A percentile compares a stretch with the other conserved stretches of the same genome.
These are phyloP conservation scores for Beris chalybata DNA, from an alignment of 2,888 invertebrate species.

Conservation along the genomic window DNA sequence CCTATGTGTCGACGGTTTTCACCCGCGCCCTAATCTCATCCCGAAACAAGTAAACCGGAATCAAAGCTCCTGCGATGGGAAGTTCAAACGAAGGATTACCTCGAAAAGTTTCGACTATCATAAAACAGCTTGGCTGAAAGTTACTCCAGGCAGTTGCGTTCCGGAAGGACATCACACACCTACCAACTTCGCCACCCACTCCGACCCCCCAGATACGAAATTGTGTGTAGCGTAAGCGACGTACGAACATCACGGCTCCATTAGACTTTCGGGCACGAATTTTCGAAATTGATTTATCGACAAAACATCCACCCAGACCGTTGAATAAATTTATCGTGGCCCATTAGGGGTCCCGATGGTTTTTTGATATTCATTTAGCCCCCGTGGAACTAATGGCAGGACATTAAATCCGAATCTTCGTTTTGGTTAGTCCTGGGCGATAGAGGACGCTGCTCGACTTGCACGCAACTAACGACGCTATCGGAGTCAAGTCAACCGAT, in stretches of 20 bases:
- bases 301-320: slow-evolving; percentile 33
- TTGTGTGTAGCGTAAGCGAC: no score
- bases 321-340: slow-evolving; percentile 38
- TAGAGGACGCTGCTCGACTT: no score
- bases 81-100: slow-evolving; percentile 1
- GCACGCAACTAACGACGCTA: no score
- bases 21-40: neutral
- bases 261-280: slow-evolving; percentile 23
- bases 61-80: neutral
- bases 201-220: no score
- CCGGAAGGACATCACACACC: no score
- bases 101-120: no score
- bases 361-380: slow-evolving; percentile 36
- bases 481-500: no score
- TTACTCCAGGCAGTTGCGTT: no score
- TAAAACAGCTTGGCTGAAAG: no score
- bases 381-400: slow-evolving; percentile 4
- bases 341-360: slow-evolving; percentile 37
- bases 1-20: neutral
- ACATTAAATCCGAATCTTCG: slow-evolving; percentile 5
- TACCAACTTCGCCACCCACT: no score
- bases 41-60: neutral
- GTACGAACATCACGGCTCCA: neutral
- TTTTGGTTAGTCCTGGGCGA: no score
- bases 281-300: slow-evolving; percentile 35